A percentile compares a stretch with the other conserved stretches of the same genome.
Evolutionary conservation across 2,888 invertebrate species (phyloP).

Genomic region (Allygus modestus): DNA sequence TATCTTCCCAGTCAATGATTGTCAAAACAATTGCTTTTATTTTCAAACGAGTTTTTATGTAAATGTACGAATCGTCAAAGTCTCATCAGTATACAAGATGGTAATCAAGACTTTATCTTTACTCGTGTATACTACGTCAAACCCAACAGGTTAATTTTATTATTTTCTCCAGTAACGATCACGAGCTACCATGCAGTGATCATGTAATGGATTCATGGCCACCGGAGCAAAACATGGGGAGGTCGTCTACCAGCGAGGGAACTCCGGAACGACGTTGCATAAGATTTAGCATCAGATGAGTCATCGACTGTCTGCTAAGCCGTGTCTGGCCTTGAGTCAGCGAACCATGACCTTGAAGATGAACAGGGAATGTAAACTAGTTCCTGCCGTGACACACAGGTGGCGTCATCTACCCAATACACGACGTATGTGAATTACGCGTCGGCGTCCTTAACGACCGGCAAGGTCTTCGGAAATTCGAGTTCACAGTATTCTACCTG

Average conservation of each 20-base stretch:
- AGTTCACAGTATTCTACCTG: constrained; percentile 15
- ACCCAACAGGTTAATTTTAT: too few species aligned
- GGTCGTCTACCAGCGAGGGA: background rate
- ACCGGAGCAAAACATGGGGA: constrained; percentile 19
- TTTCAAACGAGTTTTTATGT: too few species aligned
- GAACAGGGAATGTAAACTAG: constrained; percentile 59
- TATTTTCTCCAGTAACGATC: background rate
- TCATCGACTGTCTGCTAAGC: constrained; percentile 51
- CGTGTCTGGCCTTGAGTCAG: constrained; percentile 40
- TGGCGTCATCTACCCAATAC: constrained; percentile 41
- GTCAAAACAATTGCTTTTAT: too few species aligned
- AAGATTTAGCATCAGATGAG: constrained; percentile 48
- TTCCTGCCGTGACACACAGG: constrained; percentile 45
- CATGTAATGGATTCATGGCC: constrained; percentile 22
- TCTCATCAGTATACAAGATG: too few species aligned
- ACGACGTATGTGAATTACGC: constrained; percentile 35
- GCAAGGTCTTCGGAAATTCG: constrained; percentile 19
- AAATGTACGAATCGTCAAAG: too few species aligned
- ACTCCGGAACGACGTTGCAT: constrained; percentile 28
- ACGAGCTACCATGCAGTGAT: background rate
- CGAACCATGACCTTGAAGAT: constrained; percentile 56
- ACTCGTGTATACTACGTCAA: too few species aligned
- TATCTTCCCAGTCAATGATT: too few species aligned
- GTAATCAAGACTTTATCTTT: too few species aligned
- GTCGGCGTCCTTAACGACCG: constrained; percentile 9